phyloP scores from a whole-genome alignment of 2,797 vertebrate species.

The Brachyalestes nurse region DNA sequence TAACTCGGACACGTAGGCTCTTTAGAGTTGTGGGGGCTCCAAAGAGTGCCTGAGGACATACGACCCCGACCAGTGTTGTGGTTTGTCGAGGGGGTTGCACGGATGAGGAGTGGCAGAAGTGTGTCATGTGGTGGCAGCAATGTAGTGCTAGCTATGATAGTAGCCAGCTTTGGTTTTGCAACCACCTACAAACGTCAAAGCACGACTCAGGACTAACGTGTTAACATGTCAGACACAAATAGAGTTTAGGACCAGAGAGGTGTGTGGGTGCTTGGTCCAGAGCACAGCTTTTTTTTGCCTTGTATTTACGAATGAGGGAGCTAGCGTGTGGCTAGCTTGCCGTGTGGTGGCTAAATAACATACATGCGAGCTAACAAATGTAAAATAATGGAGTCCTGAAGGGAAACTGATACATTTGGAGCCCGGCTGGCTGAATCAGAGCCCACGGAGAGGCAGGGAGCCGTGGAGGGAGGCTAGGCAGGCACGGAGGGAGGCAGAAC shows the following conservation, averaged over 20 bases:
- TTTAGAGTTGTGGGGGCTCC: neutral
- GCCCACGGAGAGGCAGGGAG: neutral
- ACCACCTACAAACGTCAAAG: neutral
- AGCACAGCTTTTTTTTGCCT: neutral
- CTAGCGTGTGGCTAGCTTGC: constrained; percentile 6
- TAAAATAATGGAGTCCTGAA: neutral
- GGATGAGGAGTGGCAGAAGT: constrained; percentile 37
- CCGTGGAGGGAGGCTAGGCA: neutral
- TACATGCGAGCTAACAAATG: neutral
- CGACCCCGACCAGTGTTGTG: neutral
- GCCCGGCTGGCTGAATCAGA: neutral
- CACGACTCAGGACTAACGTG: neutral
- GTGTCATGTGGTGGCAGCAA: constrained; percentile 30
- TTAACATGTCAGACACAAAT: neutral
- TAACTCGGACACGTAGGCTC: neutral
- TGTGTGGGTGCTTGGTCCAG: neutral
- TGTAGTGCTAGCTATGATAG: constrained; percentile 4
- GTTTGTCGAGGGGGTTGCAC: neutral
- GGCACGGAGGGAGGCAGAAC: constrained; percentile 22
- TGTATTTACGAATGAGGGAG: neutral
- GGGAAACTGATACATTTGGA: neutral
- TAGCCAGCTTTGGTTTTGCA: neutral
- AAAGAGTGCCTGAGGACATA: neutral
- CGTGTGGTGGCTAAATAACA: neutral
- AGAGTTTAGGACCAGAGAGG: too few species aligned